Conservation (phyloP, 2,888 invertebrate genomes). For the Unio delphinus region DNA sequence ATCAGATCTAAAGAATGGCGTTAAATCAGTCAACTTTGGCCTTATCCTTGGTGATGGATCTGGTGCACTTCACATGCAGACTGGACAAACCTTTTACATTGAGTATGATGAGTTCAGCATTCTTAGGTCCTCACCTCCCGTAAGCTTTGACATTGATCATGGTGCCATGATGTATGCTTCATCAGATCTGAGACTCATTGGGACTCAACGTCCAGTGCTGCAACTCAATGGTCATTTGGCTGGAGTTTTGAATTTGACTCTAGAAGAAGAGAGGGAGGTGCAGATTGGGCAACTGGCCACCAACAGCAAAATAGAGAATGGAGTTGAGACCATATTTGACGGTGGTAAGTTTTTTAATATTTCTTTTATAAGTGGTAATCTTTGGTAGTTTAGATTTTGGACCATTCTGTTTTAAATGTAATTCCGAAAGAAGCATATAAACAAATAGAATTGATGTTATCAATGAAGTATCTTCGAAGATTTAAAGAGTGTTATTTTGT, state of each 20-base stretch:
- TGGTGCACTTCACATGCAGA: conserved; percentile 42
- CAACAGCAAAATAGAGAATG: conserved; percentile 39
- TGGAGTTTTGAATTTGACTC: conserved; percentile 52
- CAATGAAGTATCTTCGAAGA: no score
- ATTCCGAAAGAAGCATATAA: no score
- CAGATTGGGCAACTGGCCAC: conserved; percentile 37
- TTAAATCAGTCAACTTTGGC: conserved; percentile 39
- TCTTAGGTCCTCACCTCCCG: conserved; percentile 46
- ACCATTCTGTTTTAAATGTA: no score
- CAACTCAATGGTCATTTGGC: conserved; percentile 46
- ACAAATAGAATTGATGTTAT: no score
- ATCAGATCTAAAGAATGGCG: conserved; percentile 16
- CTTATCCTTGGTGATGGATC: conserved; percentile 46
- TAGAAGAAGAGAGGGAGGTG: conserved; percentile 39
- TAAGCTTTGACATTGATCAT: conserved; percentile 45
- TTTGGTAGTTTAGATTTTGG: no score
- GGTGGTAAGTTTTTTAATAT: no score
- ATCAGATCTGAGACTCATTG: conserved; percentile 46
- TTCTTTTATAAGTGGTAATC: no score
- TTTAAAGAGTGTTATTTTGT: no score
- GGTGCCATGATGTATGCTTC: conserved; percentile 42
- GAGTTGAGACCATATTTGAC: conserved; percentile 4
- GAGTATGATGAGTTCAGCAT: conserved; percentile 40
- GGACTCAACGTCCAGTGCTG: conserved; percentile 30
- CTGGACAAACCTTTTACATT: conserved; percentile 36